A percentile compares a stretch with the other conserved stretches of the same genome.
These are phyloP conservation scores for Hedya salicella DNA, from an alignment of 2,888 invertebrate genomes.

Conservation along the genomic window DNA sequence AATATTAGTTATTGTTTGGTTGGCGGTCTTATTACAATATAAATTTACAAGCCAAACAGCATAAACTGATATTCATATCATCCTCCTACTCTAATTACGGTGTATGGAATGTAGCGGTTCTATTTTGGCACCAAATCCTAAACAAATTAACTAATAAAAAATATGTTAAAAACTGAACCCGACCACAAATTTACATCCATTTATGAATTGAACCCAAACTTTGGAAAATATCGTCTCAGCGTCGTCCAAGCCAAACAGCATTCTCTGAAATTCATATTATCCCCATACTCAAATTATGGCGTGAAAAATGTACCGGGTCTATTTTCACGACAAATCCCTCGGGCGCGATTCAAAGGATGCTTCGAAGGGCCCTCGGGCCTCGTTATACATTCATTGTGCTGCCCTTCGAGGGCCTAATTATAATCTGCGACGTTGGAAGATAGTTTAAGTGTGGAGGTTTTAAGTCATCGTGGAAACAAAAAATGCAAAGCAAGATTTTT, in stretches of 20 bases:
- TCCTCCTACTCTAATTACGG: no score
- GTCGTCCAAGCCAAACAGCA: background rate
- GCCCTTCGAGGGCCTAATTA: slow-evolving; percentile 46
- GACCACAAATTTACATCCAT: no score
- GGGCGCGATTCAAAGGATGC: slow-evolving; percentile 47
- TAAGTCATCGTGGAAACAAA: background rate
- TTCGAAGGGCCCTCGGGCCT: slow-evolving; percentile 45
- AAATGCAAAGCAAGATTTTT: no score
- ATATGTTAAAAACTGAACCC: no score
- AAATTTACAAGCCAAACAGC: no score
- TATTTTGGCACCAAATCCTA: no score
- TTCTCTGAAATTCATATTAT: slow-evolving; percentile 10
- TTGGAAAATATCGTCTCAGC: background rate
- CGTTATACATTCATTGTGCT: slow-evolving; percentile 54
- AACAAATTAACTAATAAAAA: no score
- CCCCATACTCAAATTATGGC: background rate
- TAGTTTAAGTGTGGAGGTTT: slow-evolving; percentile 7
- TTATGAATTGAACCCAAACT: background rate
- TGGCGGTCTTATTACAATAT: no score
- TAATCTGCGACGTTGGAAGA: slow-evolving; percentile 32
- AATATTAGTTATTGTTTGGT: no score
- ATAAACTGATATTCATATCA: no score
- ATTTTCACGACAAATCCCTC: slow-evolving; percentile 1
- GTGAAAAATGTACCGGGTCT: slow-evolving; percentile 6
- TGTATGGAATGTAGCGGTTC: no score